Conservation (phyloP, 2,113 vertebrate species). For the Myanophis thanlyinensis region DNA sequence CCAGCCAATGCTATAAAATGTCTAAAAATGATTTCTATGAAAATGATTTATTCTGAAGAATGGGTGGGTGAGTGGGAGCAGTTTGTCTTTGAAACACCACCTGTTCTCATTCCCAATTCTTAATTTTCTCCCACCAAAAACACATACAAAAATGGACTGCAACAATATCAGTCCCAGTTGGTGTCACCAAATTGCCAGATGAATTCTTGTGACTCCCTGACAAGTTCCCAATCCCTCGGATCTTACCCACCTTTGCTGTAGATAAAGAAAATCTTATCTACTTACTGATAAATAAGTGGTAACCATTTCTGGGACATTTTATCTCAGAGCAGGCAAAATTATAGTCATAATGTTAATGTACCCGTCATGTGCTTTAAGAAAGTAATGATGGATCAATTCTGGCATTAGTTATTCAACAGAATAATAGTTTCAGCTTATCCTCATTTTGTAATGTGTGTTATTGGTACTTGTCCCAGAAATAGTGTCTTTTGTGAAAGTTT, state of each 20-base stretch:
- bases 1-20: not conserved
- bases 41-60: not conserved
- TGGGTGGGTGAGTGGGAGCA: not conserved
- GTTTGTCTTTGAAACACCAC: not conserved
- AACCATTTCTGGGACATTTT: too few relatives aligned
- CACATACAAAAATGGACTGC: not conserved
- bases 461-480: too few relatives aligned
- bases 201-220: not conserved
- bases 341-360: too few relatives aligned
- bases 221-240: not conserved
- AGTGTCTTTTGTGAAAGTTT: too few relatives aligned
- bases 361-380: too few relatives aligned
- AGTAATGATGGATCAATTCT: too few relatives aligned
- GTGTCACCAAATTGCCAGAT: not conserved
- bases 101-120: not conserved
- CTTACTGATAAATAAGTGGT: not conserved
- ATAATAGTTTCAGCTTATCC: too few relatives aligned
- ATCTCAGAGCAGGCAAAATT: too few relatives aligned
- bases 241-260: not conserved
- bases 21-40: not conserved
- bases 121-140: not conserved
- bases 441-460: too few relatives aligned
- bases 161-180: not conserved
- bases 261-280: not conserved
- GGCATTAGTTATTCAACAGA: too few relatives aligned